A percentile compares a stretch with the other conserved stretches of the same genome.
phyloP scores from a whole-genome alignment of 2,113 vertebrate species.

The Chloropsis hardwickii region DNA sequence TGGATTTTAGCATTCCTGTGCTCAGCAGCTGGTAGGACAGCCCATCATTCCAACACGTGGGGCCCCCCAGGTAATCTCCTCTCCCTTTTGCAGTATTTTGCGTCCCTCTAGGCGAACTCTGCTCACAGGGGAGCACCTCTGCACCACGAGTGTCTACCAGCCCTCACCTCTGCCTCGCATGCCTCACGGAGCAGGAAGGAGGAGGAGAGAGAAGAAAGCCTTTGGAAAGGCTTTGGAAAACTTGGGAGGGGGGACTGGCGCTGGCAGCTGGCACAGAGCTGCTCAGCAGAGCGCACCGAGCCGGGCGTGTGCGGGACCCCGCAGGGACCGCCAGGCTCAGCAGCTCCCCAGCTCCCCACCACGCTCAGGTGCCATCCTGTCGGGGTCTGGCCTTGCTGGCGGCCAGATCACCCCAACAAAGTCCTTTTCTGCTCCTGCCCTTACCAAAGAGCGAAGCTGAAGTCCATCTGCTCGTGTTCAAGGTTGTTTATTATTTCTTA shows the following conservation, averaged over 20 bases:
- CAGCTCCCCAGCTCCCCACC: background rate
- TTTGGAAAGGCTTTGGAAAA: background rate
- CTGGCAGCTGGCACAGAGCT: background rate
- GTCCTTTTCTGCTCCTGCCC: too few relatives aligned
- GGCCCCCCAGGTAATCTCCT: background rate
- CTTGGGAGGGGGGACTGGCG: background rate
- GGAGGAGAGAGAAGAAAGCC: background rate
- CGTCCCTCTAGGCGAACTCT: background rate
- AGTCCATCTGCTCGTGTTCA: too few relatives aligned
- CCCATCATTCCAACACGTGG: background rate
- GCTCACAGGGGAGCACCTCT: background rate
- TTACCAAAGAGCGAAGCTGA: too few relatives aligned
- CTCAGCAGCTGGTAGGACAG: background rate
- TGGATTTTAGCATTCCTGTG: background rate
- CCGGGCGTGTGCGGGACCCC: background rate
- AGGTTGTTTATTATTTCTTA: too few relatives aligned
- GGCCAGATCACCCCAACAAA: too few relatives aligned
- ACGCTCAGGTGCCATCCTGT: background rate
- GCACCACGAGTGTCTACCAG: rapidly evolving
- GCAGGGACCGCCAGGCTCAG: rapidly evolving
- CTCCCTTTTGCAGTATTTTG: background rate
- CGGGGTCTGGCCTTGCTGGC: too few relatives aligned
- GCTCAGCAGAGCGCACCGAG: background rate
- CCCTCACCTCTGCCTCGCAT: background rate
- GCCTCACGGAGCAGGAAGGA: background rate